Evolutionary conservation across 1,140 invertebrate species (phyloP).

Genomic region (Bombus huntii): DNA sequence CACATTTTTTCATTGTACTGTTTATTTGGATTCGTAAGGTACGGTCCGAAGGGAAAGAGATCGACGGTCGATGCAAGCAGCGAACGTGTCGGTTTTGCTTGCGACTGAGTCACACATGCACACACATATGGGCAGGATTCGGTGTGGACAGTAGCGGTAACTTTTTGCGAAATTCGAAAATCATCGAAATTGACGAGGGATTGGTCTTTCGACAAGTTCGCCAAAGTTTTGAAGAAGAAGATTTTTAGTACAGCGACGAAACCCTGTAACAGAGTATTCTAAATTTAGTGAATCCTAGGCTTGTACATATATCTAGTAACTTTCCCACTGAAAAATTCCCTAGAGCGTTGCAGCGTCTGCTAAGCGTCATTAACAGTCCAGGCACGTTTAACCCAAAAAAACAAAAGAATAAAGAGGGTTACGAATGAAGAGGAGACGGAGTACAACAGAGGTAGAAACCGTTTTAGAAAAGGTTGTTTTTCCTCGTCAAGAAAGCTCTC

Average conservation of each 20-base stretch:
- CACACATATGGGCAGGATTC: no score
- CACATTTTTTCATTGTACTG: no score
- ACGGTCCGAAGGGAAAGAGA: no score
- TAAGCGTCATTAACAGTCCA: not conserved
- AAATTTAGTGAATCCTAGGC: not conserved
- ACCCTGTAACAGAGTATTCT: not conserved
- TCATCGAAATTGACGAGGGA: no score
- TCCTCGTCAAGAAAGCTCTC: slow-evolving; percentile 9
- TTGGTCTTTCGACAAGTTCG: not conserved
- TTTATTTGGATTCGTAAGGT: no score
- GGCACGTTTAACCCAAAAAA: not conserved
- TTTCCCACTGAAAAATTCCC: not conserved
- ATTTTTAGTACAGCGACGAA: not conserved
- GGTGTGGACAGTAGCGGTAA: no score
- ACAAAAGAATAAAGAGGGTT: not conserved
- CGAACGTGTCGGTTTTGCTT: no score
- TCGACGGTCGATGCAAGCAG: no score
- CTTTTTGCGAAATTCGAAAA: no score
- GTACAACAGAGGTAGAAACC: not conserved
- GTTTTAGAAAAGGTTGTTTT: not conserved
- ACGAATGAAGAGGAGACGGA: not conserved
- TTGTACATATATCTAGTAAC: not conserved
- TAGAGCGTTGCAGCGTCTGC: not conserved
- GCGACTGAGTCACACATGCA: no score
- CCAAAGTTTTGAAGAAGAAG: not conserved